A percentile compares a stretch with the other conserved stretches of the same genome.
phyloP scores from a whole-genome alignment of 2,888 invertebrate species.

The Pegoplata infirma region DNA sequence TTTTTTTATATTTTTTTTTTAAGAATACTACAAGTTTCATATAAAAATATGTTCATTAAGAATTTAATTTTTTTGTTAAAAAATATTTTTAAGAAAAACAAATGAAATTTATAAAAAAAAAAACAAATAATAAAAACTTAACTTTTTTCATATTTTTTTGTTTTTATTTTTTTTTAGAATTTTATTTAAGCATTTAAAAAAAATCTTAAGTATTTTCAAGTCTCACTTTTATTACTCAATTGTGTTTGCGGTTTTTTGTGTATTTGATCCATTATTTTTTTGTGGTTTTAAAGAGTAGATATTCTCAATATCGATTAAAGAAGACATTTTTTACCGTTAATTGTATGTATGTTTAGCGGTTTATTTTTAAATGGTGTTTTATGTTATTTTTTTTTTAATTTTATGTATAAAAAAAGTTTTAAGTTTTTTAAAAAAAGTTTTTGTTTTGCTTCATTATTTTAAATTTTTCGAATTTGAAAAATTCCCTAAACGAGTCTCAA shows the following conservation, averaged over 20 bases:
- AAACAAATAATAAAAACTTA: conserved; percentile 4
- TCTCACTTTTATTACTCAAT: conserved; percentile 63
- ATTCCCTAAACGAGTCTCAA: conserved; percentile 77
- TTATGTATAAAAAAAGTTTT: conserved; percentile 51
- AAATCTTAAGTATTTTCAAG: conserved; percentile 37
- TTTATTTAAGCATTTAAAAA: conserved; percentile 29
- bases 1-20: conserved; percentile 57
- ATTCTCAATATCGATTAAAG: conserved; percentile 53
- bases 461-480: conserved; percentile 67
- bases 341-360: conserved; percentile 27
- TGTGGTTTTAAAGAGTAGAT: conserved; percentile 24
- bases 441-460: conserved; percentile 53
- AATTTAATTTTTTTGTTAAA: conserved; percentile 37
- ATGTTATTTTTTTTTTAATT: conserved; percentile 11
- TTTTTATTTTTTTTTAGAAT: conserved; percentile 14
- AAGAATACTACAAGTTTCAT: conserved; percentile 66
- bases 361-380: conserved; percentile 47
- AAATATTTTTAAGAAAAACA: not conserved
- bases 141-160: conserved; percentile 6
- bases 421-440: conserved; percentile 34
- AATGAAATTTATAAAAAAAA: conserved; percentile 8
- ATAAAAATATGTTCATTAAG: conserved; percentile 66
- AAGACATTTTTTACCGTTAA: conserved; percentile 47
- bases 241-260: conserved; percentile 27
- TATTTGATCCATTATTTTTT: conserved; percentile 20